Conservation (phyloP, 2,888 invertebrate genomes). For the Hirtodrosophila trivittata region DNA sequence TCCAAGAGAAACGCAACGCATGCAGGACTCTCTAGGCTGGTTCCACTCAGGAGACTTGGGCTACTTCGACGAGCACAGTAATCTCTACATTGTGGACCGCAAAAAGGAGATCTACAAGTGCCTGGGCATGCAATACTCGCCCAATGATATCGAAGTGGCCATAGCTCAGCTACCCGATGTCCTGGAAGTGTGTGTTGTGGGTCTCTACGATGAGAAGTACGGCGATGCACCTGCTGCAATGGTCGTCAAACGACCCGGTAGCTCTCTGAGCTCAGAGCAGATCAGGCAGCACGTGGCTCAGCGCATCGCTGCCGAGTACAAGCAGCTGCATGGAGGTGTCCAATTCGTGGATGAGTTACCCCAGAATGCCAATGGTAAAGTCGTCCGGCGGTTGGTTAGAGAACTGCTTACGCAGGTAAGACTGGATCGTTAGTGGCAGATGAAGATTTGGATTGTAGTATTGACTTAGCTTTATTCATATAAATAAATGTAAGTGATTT, state of each 20-base stretch:
- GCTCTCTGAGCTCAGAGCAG: slow-evolving; percentile 35
- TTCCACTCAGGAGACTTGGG: slow-evolving; percentile 79
- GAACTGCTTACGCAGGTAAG: background rate
- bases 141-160: slow-evolving; percentile 63
- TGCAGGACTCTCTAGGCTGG: slow-evolving; percentile 68
- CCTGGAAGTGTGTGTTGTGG: slow-evolving; percentile 66
- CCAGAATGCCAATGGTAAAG: slow-evolving; percentile 59
- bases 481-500: slow-evolving; percentile 32
- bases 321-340: slow-evolving; percentile 64
- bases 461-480: slow-evolving; percentile 37
- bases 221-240: slow-evolving; percentile 69
- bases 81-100: slow-evolving; percentile 66
- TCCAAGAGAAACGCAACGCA: slow-evolving; percentile 43
- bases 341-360: slow-evolving; percentile 60
- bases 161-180: slow-evolving; percentile 63
- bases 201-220: slow-evolving; percentile 52
- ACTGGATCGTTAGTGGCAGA: background rate
- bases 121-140: slow-evolving; percentile 53
- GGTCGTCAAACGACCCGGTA: slow-evolving; percentile 37
- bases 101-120: slow-evolving; percentile 75
- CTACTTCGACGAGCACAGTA: slow-evolving; percentile 68
- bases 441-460: slow-evolving; percentile 15
- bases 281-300: slow-evolving; percentile 39
- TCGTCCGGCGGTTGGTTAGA: slow-evolving; percentile 39
- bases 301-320: slow-evolving; percentile 29